Evolutionary conservation across 2,113 vertebrate species (phyloP).

Genomic region (Spheniscus mendiculus): DNA sequence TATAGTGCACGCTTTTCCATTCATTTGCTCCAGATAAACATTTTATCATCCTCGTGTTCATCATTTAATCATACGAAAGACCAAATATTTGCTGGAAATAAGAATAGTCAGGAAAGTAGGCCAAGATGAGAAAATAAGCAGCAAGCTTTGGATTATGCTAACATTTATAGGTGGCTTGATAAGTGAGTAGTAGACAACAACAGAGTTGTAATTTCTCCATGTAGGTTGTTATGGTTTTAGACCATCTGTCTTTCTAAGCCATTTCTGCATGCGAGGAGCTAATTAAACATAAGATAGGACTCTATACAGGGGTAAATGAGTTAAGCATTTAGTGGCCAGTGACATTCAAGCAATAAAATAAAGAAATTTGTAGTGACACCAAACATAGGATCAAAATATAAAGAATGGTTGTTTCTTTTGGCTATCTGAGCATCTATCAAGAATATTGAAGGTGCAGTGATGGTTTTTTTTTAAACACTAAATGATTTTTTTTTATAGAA

Average conservation of each 20-base stretch:
- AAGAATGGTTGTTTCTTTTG: background rate
- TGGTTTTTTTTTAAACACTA: background rate
- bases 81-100: background rate
- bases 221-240: background rate
- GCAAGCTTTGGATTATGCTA: background rate
- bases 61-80: background rate
- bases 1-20: background rate
- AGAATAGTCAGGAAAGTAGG: background rate
- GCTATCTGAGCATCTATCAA: background rate
- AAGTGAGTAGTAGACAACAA: background rate
- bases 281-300: background rate
- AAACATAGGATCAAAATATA: background rate
- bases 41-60: background rate
- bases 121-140: background rate
- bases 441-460: background rate
- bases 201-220: background rate
- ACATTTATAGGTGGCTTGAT: background rate
- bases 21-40: rapidly evolving
- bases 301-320: background rate
- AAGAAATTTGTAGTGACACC: background rate
- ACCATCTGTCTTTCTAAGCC: background rate
- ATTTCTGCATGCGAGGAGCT: background rate
- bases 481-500: background rate
- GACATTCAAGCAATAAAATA: background rate
- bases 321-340: background rate